These are phyloP conservation scores for Sinelater perroti DNA, from an alignment of 2,888 invertebrate genomes.

Conservation along the genomic window DNA sequence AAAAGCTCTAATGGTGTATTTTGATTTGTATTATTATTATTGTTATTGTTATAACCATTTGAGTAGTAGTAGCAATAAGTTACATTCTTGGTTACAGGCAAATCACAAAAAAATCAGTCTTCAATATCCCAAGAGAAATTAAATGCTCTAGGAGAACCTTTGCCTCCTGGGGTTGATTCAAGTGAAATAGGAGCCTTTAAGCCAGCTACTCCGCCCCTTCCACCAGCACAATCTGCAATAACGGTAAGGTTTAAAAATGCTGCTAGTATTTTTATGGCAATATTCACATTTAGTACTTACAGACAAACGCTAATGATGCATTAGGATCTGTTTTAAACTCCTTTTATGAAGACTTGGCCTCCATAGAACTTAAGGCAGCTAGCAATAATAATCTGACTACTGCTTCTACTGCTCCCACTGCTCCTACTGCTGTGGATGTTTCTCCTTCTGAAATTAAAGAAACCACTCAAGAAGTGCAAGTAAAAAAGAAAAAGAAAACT, in stretches of 20 bases:
- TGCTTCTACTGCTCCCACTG: background rate
- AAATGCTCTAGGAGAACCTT: conserved; percentile 56
- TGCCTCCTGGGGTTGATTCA: conserved; percentile 66
- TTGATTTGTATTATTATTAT: too few relatives aligned
- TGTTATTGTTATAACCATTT: too few relatives aligned
- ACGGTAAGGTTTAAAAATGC: conserved; percentile 7
- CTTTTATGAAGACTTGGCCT: conserved; percentile 69
- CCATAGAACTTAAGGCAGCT: conserved; percentile 57
- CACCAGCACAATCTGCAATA: background rate
- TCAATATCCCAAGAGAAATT: conserved; percentile 31
- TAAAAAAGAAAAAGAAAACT: conserved; percentile 58
- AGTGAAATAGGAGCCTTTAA: conserved; percentile 1
- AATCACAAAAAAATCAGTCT: conserved; percentile 16
- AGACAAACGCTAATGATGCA: conserved; percentile 52
- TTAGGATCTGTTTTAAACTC: conserved; percentile 65
- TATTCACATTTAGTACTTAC: too few relatives aligned
- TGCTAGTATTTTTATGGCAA: too few relatives aligned
- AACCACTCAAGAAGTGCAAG: conserved; percentile 41
- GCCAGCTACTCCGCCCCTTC: background rate
- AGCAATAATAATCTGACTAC: too few relatives aligned
- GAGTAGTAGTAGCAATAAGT: too few relatives aligned
- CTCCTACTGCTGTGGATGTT: background rate
- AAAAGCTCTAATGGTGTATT: too few relatives aligned
- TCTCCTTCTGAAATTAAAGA: background rate
- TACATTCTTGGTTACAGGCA: conserved; percentile 24